Evolutionary conservation across 2,113 vertebrate species (phyloP), one percentile per base, ranked within the genome.

Genomic region (Lathamus discolor): DNA sequence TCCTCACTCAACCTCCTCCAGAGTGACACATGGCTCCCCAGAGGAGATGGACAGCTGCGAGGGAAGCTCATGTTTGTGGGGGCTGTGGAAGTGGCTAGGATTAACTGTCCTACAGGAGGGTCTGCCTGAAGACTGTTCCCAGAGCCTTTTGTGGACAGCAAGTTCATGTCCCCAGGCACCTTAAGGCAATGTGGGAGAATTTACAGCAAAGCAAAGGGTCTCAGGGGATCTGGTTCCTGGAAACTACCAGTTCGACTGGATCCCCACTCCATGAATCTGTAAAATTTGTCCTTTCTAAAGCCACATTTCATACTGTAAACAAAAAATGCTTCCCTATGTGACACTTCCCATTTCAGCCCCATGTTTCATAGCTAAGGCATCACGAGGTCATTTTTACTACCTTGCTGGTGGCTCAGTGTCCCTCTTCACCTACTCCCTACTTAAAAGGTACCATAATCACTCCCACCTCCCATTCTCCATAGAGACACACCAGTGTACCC

Each of bases 211-310:
- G 61, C 61, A 73, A 90, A 87, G 59, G 20, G 5, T 31, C 51
- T 62, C 75, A 22, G 62, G 33, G 51, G 66, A 92, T 28, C 66
- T 0, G 1, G 46, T 49, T 84, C 85, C 91, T 76, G 79, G 64
- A 86, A 92, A 59, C 13, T 66, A 33, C 17, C 44, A 72, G 19
- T 52, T 92, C 4, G 3, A 90, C 76, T 61, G 54, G 44, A 86
- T 83, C 28, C n/a, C 77, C 68, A 31, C 28, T 67, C 83, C 49
- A 13, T 31, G n/a, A 69, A 77, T 66, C 68, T 28, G 5, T 57
- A 33, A 77, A 64, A 66, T 69, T 90, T 83, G 29, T 79, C 80
- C 43, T 63, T 94, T 95, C 43, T 27, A 70, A 93, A 86, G 48
- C 29, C 37, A 54, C 25, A 13, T 86, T 80, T 76, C 44, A 23